phyloP scores from a whole-genome alignment of 2,113 vertebrate genomes.

The Antennarius striatus region DNA sequence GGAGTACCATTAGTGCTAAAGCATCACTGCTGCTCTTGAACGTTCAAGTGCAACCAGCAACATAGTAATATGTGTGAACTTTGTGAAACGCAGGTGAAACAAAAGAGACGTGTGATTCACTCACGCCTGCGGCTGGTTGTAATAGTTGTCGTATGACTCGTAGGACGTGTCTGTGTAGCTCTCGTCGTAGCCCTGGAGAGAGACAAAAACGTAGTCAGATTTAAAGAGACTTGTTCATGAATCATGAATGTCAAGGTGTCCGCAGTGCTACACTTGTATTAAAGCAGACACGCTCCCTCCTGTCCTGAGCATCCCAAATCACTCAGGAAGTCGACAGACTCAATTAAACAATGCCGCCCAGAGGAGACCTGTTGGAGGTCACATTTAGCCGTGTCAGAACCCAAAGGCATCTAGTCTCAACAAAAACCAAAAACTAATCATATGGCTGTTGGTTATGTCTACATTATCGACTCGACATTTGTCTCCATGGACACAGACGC shows the following conservation, averaged over 20 bases:
- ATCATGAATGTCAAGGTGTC: conserved; percentile 61
- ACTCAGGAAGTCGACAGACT: conserved; percentile 14
- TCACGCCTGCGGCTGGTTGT: conserved; percentile 96
- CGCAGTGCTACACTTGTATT: conserved; percentile 29
- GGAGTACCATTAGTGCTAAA: conserved; percentile 32
- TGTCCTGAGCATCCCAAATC: conserved; percentile 5
- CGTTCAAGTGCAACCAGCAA: conserved; percentile 19
- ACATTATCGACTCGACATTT: too few relatives aligned
- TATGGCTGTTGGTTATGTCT: too few relatives aligned
- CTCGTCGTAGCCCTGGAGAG: conserved; percentile 90
- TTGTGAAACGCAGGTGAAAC: conserved; percentile 54
- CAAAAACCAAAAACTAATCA: neutral
- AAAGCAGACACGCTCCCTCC: conserved; percentile 25
- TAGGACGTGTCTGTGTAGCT: conserved; percentile 91
- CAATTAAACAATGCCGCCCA: neutral
- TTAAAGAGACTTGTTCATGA: conserved; percentile 39
- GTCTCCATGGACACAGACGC: too few relatives aligned
- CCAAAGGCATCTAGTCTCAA: neutral
- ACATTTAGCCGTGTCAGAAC: conserved; percentile 12
- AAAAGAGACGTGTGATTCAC: conserved; percentile 68
- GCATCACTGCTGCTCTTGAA: conserved; percentile 19
- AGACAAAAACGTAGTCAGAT: conserved; percentile 43
- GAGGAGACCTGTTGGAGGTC: neutral
- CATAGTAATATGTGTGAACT: conserved; percentile 19
- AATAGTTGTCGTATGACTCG: conserved; percentile 95